phyloP scores from a whole-genome alignment of 1,140 invertebrate species.

The Drosophila funebris region DNA sequence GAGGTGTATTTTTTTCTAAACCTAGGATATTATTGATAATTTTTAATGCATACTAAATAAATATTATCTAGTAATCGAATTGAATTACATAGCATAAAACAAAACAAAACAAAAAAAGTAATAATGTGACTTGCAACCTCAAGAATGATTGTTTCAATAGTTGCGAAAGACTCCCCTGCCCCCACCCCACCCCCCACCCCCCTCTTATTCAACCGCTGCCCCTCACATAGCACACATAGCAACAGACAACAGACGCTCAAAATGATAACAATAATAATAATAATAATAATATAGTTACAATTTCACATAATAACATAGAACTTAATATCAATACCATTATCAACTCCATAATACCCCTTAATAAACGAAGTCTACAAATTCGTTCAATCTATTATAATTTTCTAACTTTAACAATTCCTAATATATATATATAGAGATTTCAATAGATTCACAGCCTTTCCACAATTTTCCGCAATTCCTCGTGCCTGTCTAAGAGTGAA shows the following conservation, averaged over 20 bases:
- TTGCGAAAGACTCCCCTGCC: neutral
- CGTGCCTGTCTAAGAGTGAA: too few species aligned
- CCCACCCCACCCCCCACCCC: neutral
- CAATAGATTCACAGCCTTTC: too few species aligned
- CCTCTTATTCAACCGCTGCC: too few species aligned
- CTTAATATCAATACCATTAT: neutral
- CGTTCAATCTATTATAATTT: too few species aligned
- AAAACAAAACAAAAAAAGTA: neutral
- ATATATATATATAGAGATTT: too few species aligned
- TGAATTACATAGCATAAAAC: constrained; percentile 17
- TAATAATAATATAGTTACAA: neutral
- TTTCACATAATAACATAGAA: neutral
- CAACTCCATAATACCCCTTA: neutral
- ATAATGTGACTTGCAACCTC: constrained; percentile 10
- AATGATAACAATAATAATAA: too few species aligned
- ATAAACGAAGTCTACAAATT: too few species aligned
- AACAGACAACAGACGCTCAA: neutral
- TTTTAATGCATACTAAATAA: constrained; percentile 21
- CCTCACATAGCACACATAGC: too few species aligned
- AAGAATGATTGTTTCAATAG: constrained; percentile 13
- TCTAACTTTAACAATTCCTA: too few species aligned
- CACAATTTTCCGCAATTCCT: too few species aligned
- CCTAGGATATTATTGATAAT: constrained; percentile 32
- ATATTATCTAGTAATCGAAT: constrained; percentile 28
- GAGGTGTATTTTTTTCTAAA: constrained; percentile 44